A percentile compares a stretch with the other conserved stretches of the same genome.
Evolutionary conservation across 2,113 vertebrate genomes (phyloP).

Genomic region (Passer montanus): DNA sequence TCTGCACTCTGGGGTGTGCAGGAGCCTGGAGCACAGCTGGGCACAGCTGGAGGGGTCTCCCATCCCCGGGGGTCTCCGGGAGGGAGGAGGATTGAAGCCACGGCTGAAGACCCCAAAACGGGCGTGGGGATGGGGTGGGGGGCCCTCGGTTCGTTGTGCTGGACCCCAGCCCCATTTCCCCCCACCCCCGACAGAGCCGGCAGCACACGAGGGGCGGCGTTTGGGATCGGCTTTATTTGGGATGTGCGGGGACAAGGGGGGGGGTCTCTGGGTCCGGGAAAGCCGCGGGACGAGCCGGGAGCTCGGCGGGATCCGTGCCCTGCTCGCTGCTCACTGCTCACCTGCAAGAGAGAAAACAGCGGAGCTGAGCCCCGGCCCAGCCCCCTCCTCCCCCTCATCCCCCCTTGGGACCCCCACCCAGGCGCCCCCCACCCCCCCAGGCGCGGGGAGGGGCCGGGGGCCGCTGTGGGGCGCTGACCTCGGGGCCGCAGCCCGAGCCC

Average conservation of each 20-base stretch:
- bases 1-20: background rate
- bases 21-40: background rate
- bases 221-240: background rate
- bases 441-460: background rate
- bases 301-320: no score
- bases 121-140: background rate
- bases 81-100: no score
- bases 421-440: background rate
- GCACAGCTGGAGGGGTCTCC: background rate
- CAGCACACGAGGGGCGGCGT: background rate
- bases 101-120: background rate
- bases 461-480: background rate
- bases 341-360: background rate
- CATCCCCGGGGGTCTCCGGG: fast-evolving
- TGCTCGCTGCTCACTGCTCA: background rate
- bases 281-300: background rate
- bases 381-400: fast-evolving
- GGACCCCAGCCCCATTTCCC: background rate
- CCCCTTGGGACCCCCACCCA: background rate
- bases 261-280: background rate
- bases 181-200: fast-evolving
- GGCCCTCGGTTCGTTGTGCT: background rate
- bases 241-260: no score
- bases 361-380: background rate
- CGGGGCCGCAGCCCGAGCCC: background rate